Evolutionary conservation across 2,797 vertebrate species (phyloP).

Genomic region (Siniperca undulata): DNA sequence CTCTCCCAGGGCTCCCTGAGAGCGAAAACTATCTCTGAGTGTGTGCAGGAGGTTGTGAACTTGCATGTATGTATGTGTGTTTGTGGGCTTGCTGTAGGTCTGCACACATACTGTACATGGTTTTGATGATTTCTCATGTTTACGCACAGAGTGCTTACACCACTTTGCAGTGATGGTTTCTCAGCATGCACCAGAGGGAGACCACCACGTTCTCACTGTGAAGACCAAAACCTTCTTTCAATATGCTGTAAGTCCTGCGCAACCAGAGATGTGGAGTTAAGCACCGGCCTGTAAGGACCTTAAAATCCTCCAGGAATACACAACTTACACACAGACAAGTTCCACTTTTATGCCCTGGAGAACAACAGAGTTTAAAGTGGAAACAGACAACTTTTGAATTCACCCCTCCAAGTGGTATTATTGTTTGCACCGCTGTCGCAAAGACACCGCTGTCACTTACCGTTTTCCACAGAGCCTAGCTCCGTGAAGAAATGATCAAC

Average conservation of each 20-base stretch:
- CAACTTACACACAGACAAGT: conserved; percentile 32
- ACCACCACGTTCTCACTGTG: conserved; percentile 38
- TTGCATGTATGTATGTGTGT: conserved; percentile 6
- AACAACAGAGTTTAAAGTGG: conserved; percentile 1
- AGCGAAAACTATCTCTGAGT: conserved; percentile 50
- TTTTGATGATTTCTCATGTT: conserved; percentile 74
- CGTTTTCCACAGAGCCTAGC: too few species aligned
- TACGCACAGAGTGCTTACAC: conserved; percentile 59
- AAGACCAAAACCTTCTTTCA: conserved; percentile 52
- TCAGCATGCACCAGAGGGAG: conserved; percentile 54
- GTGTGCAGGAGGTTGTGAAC: conserved; percentile 40
- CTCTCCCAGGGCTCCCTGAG: conserved; percentile 57
- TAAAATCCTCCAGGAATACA: conserved; percentile 34
- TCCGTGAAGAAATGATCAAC: too few species aligned
- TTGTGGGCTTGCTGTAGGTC: conserved; percentile 40
- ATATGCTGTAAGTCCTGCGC: conserved; percentile 41
- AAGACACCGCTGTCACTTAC: too few species aligned
- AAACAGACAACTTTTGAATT: too few species aligned
- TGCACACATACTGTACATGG: conserved; percentile 34
- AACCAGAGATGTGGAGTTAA: conserved; percentile 50
- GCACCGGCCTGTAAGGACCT: conserved; percentile 16
- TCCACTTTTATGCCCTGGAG: neutral
- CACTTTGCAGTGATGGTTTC: conserved; percentile 62
- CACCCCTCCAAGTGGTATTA: too few species aligned
- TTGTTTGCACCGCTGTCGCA: too few species aligned